Percentiles rank a stretch among this genome's conserved stretches.
Conservation (phyloP, 2,888 invertebrate species). For the Heteropelma amictum region DNA sequence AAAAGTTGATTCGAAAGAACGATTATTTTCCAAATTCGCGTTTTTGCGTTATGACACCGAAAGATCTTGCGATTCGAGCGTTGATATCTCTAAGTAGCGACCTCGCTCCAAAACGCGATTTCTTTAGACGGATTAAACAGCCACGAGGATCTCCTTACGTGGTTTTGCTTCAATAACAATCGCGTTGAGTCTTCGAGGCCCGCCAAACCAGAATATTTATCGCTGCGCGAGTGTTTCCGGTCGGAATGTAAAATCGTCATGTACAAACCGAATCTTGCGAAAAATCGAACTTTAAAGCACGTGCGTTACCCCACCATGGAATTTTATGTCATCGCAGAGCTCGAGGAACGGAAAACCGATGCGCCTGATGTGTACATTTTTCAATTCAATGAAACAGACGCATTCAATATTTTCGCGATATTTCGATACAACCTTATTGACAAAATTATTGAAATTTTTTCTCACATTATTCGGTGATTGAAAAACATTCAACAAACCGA, state of each 20-base stretch:
- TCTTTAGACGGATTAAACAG: constrained; percentile 39
- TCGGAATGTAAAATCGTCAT: too few species aligned
- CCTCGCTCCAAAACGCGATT: constrained; percentile 48
- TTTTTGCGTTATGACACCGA: not conserved
- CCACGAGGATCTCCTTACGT: constrained; percentile 37
- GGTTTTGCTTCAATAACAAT: constrained; percentile 4
- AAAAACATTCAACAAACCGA: not conserved
- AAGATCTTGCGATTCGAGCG: constrained; percentile 32
- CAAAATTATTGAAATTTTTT: too few species aligned
- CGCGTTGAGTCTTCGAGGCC: not conserved
- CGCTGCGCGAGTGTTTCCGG: too few species aligned
- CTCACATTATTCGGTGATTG: not conserved
- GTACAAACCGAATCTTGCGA: not conserved
- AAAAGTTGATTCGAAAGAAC: not conserved
- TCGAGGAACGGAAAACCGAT: too few species aligned
- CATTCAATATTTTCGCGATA: too few species aligned
- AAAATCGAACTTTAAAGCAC: not conserved
- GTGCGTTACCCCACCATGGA: too few species aligned
- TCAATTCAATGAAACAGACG: not conserved
- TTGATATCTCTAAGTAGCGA: constrained; percentile 41
- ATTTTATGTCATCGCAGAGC: too few species aligned
- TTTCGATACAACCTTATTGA: too few species aligned
- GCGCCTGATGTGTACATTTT: too few species aligned
- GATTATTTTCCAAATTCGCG: not conserved
- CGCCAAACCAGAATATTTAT: not conserved